Conservation (phyloP, 2,113 vertebrate species). For the Gila orcuttii region DNA sequence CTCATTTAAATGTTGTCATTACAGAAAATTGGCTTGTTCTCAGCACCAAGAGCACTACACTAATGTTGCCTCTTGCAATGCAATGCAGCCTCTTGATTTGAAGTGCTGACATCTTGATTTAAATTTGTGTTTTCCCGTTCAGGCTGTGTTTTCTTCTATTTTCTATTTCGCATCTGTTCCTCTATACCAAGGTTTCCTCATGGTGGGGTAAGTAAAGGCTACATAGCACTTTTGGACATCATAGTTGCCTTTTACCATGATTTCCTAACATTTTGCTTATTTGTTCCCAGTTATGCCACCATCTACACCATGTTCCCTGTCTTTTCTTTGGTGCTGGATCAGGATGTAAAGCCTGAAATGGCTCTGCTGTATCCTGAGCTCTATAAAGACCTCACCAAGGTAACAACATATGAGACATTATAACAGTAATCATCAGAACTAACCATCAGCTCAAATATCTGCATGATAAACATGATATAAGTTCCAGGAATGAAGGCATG, state of each 20-base stretch:
- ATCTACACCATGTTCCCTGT: slow-evolving; percentile 99
- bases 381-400: slow-evolving; percentile 99
- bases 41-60: background rate
- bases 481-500: slow-evolving; percentile 21
- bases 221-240: background rate
- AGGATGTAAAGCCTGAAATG: slow-evolving; percentile 96
- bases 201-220: slow-evolving; percentile 87
- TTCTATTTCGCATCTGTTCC: slow-evolving; percentile 98
- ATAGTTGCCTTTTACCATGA: background rate
- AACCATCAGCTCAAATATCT: background rate
- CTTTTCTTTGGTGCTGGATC: slow-evolving; percentile 96
- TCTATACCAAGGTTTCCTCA: slow-evolving; percentile 98
- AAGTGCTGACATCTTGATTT: slow-evolving; percentile 14
- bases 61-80: background rate
- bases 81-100: background rate
- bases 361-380: slow-evolving; percentile 97
- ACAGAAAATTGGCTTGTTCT: background rate
- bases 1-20: background rate
- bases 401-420: slow-evolving; percentile 50
- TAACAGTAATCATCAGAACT: background rate
- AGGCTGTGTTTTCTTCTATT: slow-evolving; percentile 97
- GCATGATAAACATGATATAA: slow-evolving; percentile 6
- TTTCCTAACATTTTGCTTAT: background rate
- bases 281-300: slow-evolving; percentile 86
- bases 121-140: slow-evolving; percentile 34